Percentiles rank a stretch among this genome's conserved stretches.
These are phyloP conservation scores for Tokudaia muenninki DNA, from an alignment of 2,797 vertebrate genomes.

Conservation along the genomic window DNA sequence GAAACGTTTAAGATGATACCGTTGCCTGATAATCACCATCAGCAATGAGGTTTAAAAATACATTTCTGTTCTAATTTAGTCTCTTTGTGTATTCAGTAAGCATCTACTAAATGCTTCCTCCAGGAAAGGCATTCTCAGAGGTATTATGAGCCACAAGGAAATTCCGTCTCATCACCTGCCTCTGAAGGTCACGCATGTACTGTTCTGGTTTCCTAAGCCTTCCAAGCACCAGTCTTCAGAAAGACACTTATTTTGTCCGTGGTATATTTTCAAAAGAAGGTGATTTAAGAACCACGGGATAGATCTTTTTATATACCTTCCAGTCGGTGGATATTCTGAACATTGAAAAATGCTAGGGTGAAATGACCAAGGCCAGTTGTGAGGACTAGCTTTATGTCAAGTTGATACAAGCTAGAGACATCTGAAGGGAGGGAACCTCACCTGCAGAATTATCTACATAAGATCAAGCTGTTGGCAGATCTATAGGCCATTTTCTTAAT, in stretches of 20 bases:
- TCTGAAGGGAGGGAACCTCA: neutral
- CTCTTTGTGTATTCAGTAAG: slow-evolving; percentile 11
- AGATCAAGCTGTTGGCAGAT: neutral
- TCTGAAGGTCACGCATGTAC: neutral
- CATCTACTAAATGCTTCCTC: neutral
- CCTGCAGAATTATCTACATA: neutral
- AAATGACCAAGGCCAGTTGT: neutral
- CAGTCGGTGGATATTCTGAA: neutral
- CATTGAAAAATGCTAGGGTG: neutral
- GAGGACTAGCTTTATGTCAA: neutral
- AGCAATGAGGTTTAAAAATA: neutral
- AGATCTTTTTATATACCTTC: neutral
- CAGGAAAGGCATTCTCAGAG: neutral
- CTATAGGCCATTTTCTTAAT: neutral
- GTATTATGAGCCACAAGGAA: neutral
- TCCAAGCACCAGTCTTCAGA: neutral
- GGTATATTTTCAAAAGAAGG: slow-evolving; percentile 46
- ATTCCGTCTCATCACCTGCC: neutral
- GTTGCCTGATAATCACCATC: neutral
- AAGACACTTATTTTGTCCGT: neutral
- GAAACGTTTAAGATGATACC: slow-evolving; percentile 2
- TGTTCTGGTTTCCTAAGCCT: neutral
- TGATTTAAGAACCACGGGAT: neutral
- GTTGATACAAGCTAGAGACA: neutral
- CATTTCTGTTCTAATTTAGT: neutral